These are phyloP conservation scores for Coremacera marginata DNA, from an alignment of 2,888 invertebrate species.

Conservation along the genomic window DNA sequence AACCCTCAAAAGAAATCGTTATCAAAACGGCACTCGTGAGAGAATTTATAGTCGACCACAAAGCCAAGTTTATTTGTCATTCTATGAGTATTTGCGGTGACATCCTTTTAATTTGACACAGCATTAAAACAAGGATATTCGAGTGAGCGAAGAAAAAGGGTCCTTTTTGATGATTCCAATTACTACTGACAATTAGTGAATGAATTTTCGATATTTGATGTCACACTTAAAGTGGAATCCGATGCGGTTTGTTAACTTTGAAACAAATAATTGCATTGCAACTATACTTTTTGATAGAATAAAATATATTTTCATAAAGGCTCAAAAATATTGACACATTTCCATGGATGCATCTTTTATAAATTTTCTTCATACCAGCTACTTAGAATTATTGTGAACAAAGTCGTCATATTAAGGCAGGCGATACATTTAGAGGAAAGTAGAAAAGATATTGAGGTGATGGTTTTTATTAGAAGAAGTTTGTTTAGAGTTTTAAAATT, in stretches of 20 bases:
- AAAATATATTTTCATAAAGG: background rate
- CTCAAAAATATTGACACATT: no score
- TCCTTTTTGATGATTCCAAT: constrained; percentile 55
- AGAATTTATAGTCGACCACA: constrained; percentile 58
- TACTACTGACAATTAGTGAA: constrained; percentile 60
- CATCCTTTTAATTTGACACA: constrained; percentile 60
- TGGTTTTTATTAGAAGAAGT: no score
- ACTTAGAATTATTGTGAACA: no score
- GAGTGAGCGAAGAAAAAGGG: background rate
- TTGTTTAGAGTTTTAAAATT: no score
- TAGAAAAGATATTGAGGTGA: no score
- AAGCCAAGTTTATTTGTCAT: constrained; percentile 42
- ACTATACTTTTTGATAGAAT: constrained; percentile 9
- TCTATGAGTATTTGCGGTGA: constrained; percentile 47
- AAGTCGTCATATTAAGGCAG: no score
- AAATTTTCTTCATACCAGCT: no score
- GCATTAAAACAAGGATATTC: constrained; percentile 1
- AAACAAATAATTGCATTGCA: background rate
- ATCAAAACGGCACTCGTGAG: constrained; percentile 57
- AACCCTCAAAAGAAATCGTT: constrained; percentile 33
- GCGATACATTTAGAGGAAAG: no score
- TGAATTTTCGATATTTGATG: constrained; percentile 64
- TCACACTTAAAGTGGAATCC: constrained; percentile 43
- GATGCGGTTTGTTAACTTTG: constrained; percentile 59
- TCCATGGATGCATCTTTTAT: no score